Conservation (phyloP, 2,888 invertebrate species). For the Lasioglossum marginatum region DNA sequence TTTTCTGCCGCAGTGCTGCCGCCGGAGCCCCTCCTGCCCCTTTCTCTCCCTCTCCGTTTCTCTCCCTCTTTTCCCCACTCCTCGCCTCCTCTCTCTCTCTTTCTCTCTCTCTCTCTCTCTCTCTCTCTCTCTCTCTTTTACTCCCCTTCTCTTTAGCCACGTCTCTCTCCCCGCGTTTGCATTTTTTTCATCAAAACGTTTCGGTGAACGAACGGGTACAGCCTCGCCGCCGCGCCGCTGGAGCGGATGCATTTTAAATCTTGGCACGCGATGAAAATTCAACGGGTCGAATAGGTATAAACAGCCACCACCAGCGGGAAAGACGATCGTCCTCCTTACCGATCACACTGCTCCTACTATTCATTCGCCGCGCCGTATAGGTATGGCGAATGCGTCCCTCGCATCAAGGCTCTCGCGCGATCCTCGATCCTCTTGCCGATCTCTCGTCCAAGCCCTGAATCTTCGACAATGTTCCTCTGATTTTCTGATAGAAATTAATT, state of each 20-base stretch:
- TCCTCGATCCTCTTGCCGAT: background rate
- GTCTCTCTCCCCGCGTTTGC: constrained; percentile 58
- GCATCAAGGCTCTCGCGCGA: background rate
- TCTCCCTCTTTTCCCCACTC: background rate
- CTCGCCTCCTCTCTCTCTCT: background rate
- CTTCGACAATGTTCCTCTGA: background rate
- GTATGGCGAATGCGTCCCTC: background rate
- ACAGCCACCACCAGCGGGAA: constrained; percentile 31
- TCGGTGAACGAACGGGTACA: constrained; percentile 43
- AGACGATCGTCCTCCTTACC: background rate
- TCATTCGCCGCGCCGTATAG: background rate
- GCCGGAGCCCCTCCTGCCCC: constrained; percentile 30
- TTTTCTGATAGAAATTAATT: background rate
- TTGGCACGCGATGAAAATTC: constrained; percentile 67
- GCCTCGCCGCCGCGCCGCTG: constrained; percentile 27
- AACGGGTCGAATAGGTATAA: constrained; percentile 54
- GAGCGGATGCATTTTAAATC: constrained; percentile 64
- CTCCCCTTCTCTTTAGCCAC: constrained; percentile 14
- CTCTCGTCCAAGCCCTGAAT: background rate
- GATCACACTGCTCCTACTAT: background rate
- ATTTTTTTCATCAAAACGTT: constrained; percentile 71
- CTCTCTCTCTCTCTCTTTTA: background rate
- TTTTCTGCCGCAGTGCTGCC: constrained; percentile 60
- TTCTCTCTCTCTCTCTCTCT: constrained; percentile 1
- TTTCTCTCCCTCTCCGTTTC: background rate